Percentiles rank a stretch among this genome's conserved stretches.
phyloP scores from a whole-genome alignment of 2,888 invertebrate genomes.

The Sarcophaga subvicina region DNA sequence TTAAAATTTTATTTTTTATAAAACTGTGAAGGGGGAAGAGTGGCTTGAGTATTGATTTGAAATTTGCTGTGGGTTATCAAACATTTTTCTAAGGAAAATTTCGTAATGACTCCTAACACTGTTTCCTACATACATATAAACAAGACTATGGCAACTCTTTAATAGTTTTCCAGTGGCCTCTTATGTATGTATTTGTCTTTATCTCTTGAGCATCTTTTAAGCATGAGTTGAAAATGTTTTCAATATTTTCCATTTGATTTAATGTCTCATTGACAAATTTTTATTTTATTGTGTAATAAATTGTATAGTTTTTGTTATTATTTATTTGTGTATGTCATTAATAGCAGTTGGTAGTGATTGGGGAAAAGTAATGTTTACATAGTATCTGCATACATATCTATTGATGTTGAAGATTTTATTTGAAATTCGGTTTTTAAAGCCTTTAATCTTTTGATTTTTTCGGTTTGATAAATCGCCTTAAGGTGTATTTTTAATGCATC shows the following conservation, averaged over 20 bases:
- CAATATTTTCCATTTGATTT: conserved; percentile 50
- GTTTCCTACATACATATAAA: too few relatives aligned
- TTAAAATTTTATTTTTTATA: too few relatives aligned
- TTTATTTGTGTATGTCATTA: not conserved
- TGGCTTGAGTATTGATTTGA: too few relatives aligned
- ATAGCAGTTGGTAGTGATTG: not conserved
- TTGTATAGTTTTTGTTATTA: not conserved
- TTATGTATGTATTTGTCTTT: not conserved
- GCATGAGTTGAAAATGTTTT: conserved; percentile 22
- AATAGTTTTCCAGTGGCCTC: too few relatives aligned
- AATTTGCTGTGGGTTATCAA: too few relatives aligned
- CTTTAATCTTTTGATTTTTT: conserved; percentile 65
- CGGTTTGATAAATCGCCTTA: conserved; percentile 70
- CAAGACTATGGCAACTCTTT: too few relatives aligned
- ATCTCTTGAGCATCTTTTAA: conserved; percentile 12
- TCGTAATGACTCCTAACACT: too few relatives aligned
- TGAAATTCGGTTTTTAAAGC: conserved; percentile 59
- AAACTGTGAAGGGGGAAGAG: too few relatives aligned
- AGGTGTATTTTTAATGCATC: conserved; percentile 71
- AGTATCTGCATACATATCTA: too few relatives aligned
- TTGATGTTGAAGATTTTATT: conserved; percentile 36
- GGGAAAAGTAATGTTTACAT: conserved; percentile 47
- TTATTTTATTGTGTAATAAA: not conserved
- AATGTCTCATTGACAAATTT: conserved; percentile 64
- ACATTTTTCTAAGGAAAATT: too few relatives aligned